Evolutionary conservation across 2,888 invertebrate species (phyloP).

Genomic region (Microctonus aethiopoides): DNA sequence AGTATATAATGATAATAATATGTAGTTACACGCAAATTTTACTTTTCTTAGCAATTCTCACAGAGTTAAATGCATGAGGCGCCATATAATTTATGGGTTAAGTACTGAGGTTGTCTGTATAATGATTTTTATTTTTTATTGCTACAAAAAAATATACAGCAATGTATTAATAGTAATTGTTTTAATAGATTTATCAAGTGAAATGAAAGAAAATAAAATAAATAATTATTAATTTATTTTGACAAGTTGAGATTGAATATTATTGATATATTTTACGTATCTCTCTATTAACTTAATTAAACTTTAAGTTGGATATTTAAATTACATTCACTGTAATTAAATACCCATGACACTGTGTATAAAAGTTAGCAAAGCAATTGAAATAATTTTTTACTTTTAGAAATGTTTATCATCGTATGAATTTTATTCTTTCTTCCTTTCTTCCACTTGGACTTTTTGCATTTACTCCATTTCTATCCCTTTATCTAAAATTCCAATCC

Average conservation of each 20-base stretch:
- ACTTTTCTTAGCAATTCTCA: conserved; percentile 25
- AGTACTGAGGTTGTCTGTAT: conserved; percentile 7
- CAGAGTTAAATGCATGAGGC: conserved; percentile 23
- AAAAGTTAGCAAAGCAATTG: background rate
- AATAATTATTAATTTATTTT: background rate
- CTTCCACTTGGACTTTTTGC: background rate
- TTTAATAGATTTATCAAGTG: background rate
- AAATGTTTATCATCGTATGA: background rate
- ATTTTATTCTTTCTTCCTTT: background rate
- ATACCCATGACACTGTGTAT: background rate
- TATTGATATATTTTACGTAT: background rate
- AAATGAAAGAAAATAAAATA: background rate
- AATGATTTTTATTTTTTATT: too few relatives aligned
- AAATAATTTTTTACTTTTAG: conserved; percentile 6
- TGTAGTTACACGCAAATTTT: conserved; percentile 28
- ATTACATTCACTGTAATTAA: too few relatives aligned
- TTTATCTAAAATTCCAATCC: background rate
- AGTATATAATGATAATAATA: conserved; percentile 2
- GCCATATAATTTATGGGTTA: conserved; percentile 20
- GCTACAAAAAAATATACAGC: too few relatives aligned
- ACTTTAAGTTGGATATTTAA: too few relatives aligned
- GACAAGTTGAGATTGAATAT: background rate
- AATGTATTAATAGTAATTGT: too few relatives aligned
- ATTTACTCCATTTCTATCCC: background rate
- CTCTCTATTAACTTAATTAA: background rate